A percentile compares a stretch with the other conserved stretches of the same genome.
Evolutionary conservation across 2,797 vertebrate species (phyloP).

Genomic region (Lerista edwardsae): DNA sequence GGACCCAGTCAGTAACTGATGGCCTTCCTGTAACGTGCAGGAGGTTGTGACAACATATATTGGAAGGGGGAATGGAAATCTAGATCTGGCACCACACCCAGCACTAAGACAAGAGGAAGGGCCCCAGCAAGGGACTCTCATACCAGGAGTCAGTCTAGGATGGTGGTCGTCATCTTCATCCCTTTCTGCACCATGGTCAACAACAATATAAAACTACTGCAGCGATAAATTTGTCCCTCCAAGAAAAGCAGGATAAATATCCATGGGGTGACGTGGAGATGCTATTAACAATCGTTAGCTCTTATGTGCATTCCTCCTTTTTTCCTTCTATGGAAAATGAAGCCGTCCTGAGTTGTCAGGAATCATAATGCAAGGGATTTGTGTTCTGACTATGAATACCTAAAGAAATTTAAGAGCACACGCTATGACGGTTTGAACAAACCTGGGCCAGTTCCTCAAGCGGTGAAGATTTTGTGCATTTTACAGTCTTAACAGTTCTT

Average conservation of each 20-base stretch:
- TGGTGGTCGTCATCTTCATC: too few relatives aligned
- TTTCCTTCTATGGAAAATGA: slow-evolving; percentile 29
- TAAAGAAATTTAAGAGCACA: not conserved
- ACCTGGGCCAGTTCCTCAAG: not conserved
- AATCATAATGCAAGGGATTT: not conserved
- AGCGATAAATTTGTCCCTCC: not conserved
- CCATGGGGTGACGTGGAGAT: not conserved
- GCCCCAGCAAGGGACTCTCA: too few relatives aligned
- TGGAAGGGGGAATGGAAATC: too few relatives aligned
- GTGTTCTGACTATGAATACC: fast-evolving
- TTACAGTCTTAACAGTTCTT: not conserved
- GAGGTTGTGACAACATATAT: too few relatives aligned
- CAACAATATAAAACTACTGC: not conserved
- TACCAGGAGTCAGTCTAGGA: too few relatives aligned
- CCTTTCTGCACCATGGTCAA: too few relatives aligned
- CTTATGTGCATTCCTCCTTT: not conserved
- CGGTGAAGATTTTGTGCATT: not conserved
- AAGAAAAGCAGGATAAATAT: not conserved
- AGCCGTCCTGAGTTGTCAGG: slow-evolving; percentile 1
- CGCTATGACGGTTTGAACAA: not conserved
- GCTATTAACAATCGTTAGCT: not conserved
- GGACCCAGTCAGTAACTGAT: too few relatives aligned
- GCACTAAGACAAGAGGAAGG: too few relatives aligned
- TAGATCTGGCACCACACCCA: too few relatives aligned
- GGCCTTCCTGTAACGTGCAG: too few relatives aligned